Percentiles rank a stretch among this genome's conserved stretches.
phyloP scores from a whole-genome alignment of 2,888 invertebrate species.

The Xylota sylvarum region DNA sequence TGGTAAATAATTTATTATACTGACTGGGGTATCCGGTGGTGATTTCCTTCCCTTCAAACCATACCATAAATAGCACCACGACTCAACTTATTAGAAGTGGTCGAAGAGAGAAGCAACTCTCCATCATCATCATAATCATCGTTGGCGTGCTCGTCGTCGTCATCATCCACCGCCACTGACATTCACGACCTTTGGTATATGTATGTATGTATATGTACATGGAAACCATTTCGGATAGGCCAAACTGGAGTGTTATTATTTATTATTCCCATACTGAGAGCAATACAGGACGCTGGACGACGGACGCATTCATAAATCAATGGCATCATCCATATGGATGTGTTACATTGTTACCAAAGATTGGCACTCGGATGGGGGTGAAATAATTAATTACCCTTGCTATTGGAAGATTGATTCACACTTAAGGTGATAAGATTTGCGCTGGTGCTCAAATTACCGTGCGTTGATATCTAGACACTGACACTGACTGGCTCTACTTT shows the following conservation, averaged over 20 bases:
- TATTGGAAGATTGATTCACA: conserved; percentile 81
- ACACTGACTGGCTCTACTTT: background rate
- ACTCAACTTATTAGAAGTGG: conserved; percentile 2
- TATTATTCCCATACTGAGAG: conserved; percentile 60
- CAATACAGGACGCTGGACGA: conserved; percentile 46
- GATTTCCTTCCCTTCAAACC: conserved; percentile 8
- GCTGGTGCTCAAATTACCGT: conserved; percentile 50
- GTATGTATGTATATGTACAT: background rate
- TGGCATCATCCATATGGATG: conserved; percentile 73
- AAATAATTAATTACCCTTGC: conserved; percentile 73
- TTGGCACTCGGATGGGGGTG: conserved; percentile 41
- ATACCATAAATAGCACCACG: conserved; percentile 5
- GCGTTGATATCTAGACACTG: conserved; percentile 35
- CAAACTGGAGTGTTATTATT: conserved; percentile 64
- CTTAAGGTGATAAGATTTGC: conserved; percentile 80
- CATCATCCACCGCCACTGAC: conserved; percentile 10
- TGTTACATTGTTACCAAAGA: conserved; percentile 69
- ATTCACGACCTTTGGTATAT: conserved; percentile 28
- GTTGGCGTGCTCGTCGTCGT: background rate
- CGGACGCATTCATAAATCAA: conserved; percentile 71
- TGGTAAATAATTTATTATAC: conserved; percentile 63
- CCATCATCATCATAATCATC: conserved; percentile 10
- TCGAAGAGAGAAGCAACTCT: background rate
- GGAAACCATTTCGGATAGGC: conserved; percentile 38
- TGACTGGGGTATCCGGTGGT: conserved; percentile 13